Evolutionary conservation across 2,888 invertebrate genomes (phyloP), one percentile per base, ranked within the genome.

Genomic region (Philereme vetulata): DNA sequence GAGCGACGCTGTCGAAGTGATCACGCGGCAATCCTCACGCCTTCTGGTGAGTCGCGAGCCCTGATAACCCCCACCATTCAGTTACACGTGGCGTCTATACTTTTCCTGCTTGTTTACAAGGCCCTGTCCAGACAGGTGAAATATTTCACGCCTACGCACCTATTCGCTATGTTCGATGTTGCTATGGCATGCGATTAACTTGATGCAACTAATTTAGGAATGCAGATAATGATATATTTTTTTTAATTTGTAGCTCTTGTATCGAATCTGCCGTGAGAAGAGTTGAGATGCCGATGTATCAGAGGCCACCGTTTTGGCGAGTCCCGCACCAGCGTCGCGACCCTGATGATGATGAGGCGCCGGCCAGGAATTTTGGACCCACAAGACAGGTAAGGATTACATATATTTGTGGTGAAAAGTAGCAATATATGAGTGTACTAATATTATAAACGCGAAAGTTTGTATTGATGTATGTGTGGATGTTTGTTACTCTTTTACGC

Each of bases 241-340:
- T 59, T 74, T 73, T 64, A 73, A 73, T 72, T 71, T 72, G 11
- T 72, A 66, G 64, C 62, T 68, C 61, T 71, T 65, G 66, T 62
- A 67, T 63, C 56, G 58, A 72, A 68, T 58, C 61, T 56, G 58
- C 49, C 54, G 71, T 61, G 64, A 61, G 62, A 60, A 59, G 63
- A 52, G 21, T 50, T 54, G 74, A 63, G 64, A 93, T 94, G 93
- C 93, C 94, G 72, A 71, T 83, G 78, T 94, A 93, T 82, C 93
- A 94, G 78, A 88, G 94, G 70, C 94, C 94, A 50, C 89, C 94
- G 49, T 95, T 95, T 84, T 95, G 94, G 94, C 88, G 93, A 43
- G 85, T 93, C 46, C 93, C 93, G 5, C 85, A 86, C 67, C 84
- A 84, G 65, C 82, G 92, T 7, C 77, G 63, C 3, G 91, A 92